Conservation (phyloP, 2,797 vertebrate species). For the Forpus xanthops region DNA sequence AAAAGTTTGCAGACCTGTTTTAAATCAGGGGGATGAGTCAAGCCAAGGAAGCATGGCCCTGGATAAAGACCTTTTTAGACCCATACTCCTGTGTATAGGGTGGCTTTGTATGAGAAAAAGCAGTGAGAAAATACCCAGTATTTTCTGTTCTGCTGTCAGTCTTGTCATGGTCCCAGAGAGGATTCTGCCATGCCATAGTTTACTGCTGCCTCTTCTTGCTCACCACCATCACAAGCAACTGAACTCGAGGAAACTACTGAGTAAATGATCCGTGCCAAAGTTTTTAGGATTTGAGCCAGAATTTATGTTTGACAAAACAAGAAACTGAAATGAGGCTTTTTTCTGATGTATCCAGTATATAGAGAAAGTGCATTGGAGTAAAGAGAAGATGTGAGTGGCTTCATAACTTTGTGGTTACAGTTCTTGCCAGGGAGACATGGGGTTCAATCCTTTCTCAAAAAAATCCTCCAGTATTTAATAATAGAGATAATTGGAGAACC, state of each 20-base stretch:
- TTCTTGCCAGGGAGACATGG: not conserved
- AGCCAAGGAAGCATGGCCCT: not conserved
- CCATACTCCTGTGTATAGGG: not conserved
- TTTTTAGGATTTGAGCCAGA: conserved; percentile 13
- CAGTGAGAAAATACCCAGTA: not conserved
- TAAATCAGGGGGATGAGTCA: not conserved
- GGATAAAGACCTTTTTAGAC: not conserved
- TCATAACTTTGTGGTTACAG: not conserved
- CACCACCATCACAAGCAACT: not conserved
- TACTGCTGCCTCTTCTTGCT: not conserved
- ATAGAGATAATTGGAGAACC: not conserved
- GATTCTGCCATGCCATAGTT: not conserved
- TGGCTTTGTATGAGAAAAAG: not conserved
- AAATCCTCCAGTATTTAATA: not conserved
- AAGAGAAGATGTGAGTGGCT: not conserved
- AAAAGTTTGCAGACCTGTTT: not conserved
- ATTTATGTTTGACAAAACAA: not conserved
- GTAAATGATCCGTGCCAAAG: not conserved
- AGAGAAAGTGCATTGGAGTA: not conserved
- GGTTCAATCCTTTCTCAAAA: not conserved
- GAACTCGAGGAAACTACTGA: not conserved
- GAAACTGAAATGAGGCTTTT: not conserved
- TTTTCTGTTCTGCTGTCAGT: not conserved
- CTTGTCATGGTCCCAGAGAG: not conserved
- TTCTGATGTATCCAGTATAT: not conserved